Evolutionary conservation across 1,140 invertebrate genomes (phyloP), one percentile per base, ranked within the genome.

Genomic region (Penaeus chinensis): DNA sequence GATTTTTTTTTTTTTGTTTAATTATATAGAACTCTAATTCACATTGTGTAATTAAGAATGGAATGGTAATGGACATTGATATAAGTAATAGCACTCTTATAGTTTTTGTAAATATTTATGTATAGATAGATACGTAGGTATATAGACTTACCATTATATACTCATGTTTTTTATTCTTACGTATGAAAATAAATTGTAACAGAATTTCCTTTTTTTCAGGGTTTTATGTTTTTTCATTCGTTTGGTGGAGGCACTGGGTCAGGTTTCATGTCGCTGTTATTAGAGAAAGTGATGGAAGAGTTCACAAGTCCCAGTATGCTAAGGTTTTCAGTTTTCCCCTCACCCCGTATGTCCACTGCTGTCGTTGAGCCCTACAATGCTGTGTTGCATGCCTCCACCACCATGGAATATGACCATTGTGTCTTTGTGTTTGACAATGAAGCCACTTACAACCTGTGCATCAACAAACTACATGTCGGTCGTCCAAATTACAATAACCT

Each of bases 341-440:
- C 89, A 19, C 89, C 87, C 22, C 89, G 94, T 92, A 94, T 95
- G 24, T 93, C 96, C 19, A 94, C 93, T 91, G 94, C 95, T n/a
- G 95, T 95, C 20, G 95, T 95, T 13, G 95, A 95, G 89, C 95
- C 95, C 0, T 95, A 95, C 92, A 95, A 95, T 90, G 93, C 95
- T 16, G 94, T 95, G 76, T 92, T 95, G 42, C 95, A 94, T 78
- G 95, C 95, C 27, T 95, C 95, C 90, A 94, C 94, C 16, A 95
- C 95, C 24, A 90, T 95, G 89, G 95, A 95, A 88, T 94, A 95
- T 90, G 94, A 94, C 37, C 95, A 95, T 88, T 95, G 94, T 90
- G 94, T 95, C 60, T 95, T 95, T 91, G 94, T 95, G 92, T 94
- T 95, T 47, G 95, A 95, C 92, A 95, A 95, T 91, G 94, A 96